Conservation (phyloP, 2,113 vertebrate genomes). For the Malurus cyaneus region DNA sequence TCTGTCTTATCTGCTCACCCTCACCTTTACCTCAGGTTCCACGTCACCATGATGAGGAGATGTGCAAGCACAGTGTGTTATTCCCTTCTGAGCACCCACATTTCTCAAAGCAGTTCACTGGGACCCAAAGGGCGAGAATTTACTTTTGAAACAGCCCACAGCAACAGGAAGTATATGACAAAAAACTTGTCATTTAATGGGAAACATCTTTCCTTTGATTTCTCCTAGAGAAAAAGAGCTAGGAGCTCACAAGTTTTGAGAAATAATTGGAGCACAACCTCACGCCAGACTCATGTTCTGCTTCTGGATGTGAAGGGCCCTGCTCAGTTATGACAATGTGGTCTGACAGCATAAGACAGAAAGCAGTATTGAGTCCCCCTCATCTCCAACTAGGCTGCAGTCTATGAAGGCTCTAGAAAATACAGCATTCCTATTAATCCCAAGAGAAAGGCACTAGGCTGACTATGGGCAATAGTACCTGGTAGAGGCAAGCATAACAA, state of each 20-base stretch:
- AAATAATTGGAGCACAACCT: neutral
- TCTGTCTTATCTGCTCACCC: neutral
- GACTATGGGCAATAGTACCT: neutral
- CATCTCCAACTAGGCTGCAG: neutral
- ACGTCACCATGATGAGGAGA: fast-evolving
- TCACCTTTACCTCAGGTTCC: neutral
- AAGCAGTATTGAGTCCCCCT: fast-evolving
- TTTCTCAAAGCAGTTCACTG: neutral
- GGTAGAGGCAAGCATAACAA: neutral
- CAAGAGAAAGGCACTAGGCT: neutral
- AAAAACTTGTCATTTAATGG: neutral
- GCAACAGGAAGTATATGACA: neutral
- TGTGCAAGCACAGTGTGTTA: neutral
- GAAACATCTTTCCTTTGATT: neutral
- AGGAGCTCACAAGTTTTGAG: neutral
- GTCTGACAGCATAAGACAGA: neutral
- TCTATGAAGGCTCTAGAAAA: neutral
- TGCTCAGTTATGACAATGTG: neutral
- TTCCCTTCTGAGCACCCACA: neutral
- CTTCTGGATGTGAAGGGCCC: neutral
- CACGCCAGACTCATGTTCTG: neutral
- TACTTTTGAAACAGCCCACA: neutral
- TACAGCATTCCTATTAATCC: neutral
- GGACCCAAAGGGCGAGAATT: neutral
- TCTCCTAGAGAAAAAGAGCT: neutral